phyloP scores from a whole-genome alignment of 1,140 invertebrate genomes.

The Drosophila sproati region DNA sequence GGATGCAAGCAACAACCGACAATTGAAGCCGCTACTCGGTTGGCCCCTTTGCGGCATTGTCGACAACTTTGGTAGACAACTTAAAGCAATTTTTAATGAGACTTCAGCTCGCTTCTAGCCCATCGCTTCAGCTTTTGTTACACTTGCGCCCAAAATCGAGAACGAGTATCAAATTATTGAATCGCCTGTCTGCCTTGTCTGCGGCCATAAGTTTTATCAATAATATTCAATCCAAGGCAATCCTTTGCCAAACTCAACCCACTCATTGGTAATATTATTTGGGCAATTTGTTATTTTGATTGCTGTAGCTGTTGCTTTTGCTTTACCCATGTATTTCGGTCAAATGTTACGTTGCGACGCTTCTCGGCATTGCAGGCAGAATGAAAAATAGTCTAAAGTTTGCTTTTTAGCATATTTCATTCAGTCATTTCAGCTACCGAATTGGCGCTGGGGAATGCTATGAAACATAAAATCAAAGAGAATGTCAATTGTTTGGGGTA shows the following conservation, averaged over 20 bases:
- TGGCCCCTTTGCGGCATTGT: constrained; percentile 50
- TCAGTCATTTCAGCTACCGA: constrained; percentile 25
- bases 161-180: constrained; percentile 36
- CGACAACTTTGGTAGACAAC: constrained; percentile 26
- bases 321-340: constrained; percentile 65
- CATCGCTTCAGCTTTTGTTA: constrained; percentile 10
- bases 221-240: constrained; percentile 78
- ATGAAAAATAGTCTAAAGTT: constrained; percentile 52
- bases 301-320: constrained; percentile 33
- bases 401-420: constrained; percentile 60
- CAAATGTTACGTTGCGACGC: constrained; percentile 31
- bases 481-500: neutral
- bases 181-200: constrained; percentile 9
- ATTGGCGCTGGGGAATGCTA: constrained; percentile 22
- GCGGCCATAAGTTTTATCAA: constrained; percentile 78
- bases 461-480: constrained; percentile 4
- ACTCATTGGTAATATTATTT: constrained; percentile 38
- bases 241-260: constrained; percentile 36
- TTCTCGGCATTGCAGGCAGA: constrained; percentile 58
- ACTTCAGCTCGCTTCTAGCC: neutral
- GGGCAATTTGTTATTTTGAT: constrained; percentile 48
- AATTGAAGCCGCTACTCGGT: constrained; percentile 22
- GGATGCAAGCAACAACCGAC: constrained; percentile 14
- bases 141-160: constrained; percentile 21
- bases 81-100: constrained; percentile 41